phyloP scores from a whole-genome alignment of 2,113 vertebrate species.

The Trematomus loennbergii region DNA sequence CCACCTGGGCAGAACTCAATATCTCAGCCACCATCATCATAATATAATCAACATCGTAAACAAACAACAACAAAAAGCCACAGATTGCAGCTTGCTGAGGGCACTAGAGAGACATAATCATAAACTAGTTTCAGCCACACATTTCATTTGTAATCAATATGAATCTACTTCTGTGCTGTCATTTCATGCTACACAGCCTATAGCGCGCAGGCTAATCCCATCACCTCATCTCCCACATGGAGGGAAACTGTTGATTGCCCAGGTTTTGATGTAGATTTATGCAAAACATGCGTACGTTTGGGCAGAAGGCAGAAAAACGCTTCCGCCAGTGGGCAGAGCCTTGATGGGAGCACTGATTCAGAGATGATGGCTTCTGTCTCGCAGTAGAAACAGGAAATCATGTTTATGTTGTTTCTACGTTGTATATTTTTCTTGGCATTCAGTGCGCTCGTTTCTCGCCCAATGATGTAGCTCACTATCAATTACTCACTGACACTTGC shows the following conservation, averaged over 20 bases:
- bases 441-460: conserved; percentile 55
- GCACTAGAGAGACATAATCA: conserved; percentile 30
- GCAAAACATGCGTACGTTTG: conserved; percentile 57
- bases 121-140: conserved; percentile 34
- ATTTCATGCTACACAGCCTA: conserved; percentile 62
- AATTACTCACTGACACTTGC: conserved; percentile 68
- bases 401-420: conserved; percentile 37
- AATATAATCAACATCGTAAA: conserved; percentile 33
- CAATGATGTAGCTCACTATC: conserved; percentile 55
- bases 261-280: conserved; percentile 52
- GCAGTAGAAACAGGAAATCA: conserved; percentile 51
- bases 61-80: conserved; percentile 7
- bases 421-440: conserved; percentile 60
- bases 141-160: conserved; percentile 57
- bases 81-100: conserved; percentile 18
- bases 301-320: conserved; percentile 42
- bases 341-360: conserved; percentile 26
- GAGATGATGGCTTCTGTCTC: conserved; percentile 41
- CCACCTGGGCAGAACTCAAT: conserved; percentile 25
- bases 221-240: conserved; percentile 38
- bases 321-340: conserved; percentile 22
- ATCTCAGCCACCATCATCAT: conserved; percentile 12
- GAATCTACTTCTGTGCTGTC: conserved; percentile 61
- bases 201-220: conserved; percentile 36
- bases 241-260: conserved; percentile 45